Conservation (phyloP, 2,888 invertebrate genomes). For the Macropis europaea region DNA sequence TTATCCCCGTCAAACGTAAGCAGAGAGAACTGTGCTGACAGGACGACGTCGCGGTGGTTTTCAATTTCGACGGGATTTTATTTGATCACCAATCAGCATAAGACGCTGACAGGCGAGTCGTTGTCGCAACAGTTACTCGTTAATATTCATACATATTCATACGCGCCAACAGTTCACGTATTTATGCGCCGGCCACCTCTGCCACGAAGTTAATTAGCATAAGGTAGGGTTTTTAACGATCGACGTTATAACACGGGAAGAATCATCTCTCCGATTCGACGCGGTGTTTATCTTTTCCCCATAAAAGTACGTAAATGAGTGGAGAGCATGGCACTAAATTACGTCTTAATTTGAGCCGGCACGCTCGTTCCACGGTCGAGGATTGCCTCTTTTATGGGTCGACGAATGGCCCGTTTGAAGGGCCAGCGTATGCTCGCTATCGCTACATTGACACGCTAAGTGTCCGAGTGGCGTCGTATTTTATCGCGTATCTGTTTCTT, state of each 20-base stretch:
- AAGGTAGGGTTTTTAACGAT: slow-evolving; percentile 72
- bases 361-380: slow-evolving; percentile 36
- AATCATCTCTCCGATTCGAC: slow-evolving; percentile 61
- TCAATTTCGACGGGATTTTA: background rate
- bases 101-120: slow-evolving; percentile 10
- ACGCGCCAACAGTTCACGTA: slow-evolving; percentile 59
- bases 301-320: slow-evolving; percentile 61
- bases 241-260: slow-evolving; percentile 68
- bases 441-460: slow-evolving; percentile 55
- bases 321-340: slow-evolving; percentile 53
- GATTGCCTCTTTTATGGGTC: slow-evolving; percentile 43
- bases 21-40: too few relatives aligned
- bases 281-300: slow-evolving; percentile 59
- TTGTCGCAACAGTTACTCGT: slow-evolving; percentile 32
- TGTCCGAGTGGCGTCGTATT: slow-evolving; percentile 47
- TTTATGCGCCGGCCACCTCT: slow-evolving; percentile 28
- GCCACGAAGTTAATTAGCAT: slow-evolving; percentile 66
- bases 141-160: slow-evolving; percentile 71
- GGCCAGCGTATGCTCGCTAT: slow-evolving; percentile 29
- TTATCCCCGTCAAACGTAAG: too few relatives aligned
- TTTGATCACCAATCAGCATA: slow-evolving; percentile 11
- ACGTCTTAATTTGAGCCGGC: slow-evolving; percentile 59
- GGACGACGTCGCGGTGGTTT: too few relatives aligned
- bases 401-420: slow-evolving; percentile 22
- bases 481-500: slow-evolving; percentile 43